Evolutionary conservation across 2,888 invertebrate species (phyloP).

Genomic region (Lochmaea capreae): DNA sequence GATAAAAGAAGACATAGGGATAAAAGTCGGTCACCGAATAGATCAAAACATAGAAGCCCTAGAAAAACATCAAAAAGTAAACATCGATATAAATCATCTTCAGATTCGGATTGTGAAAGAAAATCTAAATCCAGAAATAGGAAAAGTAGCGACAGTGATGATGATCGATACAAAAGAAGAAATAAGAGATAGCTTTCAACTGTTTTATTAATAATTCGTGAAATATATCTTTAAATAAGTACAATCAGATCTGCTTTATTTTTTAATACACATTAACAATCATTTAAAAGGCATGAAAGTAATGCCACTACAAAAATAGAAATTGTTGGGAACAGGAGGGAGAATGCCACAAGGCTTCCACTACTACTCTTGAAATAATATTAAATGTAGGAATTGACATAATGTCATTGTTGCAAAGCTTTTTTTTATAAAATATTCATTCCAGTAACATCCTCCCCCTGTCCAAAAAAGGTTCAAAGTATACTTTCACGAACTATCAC

Average conservation of each 20-base stretch:
- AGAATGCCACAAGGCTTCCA: no score
- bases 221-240: slow-evolving; percentile 1
- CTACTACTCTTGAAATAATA: no score
- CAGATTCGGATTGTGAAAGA: slow-evolving; percentile 37
- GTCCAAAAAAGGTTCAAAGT: no score
- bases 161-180: slow-evolving; percentile 35
- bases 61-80: slow-evolving; percentile 39
- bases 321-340: no score
- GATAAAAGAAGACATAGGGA: slow-evolving; percentile 42
- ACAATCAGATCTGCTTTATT: background rate
- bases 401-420: no score
- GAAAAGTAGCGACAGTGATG: slow-evolving; percentile 39
- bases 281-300: no score
- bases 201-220: background rate
- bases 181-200: slow-evolving; percentile 29
- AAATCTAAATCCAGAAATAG: slow-evolving; percentile 43
- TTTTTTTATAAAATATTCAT: no score
- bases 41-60: slow-evolving; percentile 26
- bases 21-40: slow-evolving; percentile 41
- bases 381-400: no score
- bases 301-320: no score
- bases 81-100: slow-evolving; percentile 35
- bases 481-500: no score
- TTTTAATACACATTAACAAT: background rate
- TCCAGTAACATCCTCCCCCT: no score